Percentiles rank a stretch among this genome's conserved stretches.
Evolutionary conservation across 35 echinoderm and acorn worm species (phyloP).

Genomic region (Diadema setosum): DNA sequence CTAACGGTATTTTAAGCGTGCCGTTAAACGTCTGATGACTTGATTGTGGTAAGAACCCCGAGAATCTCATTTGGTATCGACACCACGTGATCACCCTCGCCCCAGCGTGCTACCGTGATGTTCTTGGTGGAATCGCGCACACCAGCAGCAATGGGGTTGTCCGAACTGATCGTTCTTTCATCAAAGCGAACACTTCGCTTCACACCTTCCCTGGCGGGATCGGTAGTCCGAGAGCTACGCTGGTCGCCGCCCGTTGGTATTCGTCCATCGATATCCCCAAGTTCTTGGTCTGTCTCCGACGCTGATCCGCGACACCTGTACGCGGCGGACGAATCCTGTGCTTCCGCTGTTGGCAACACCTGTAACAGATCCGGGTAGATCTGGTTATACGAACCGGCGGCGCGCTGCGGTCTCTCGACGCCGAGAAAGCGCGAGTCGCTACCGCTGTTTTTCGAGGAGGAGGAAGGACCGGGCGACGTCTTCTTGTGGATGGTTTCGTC

Average conservation of each 20-base stretch:
- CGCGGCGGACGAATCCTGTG: background rate
- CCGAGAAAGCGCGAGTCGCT: background rate
- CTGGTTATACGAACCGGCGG: background rate
- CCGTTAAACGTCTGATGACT: conserved; percentile 19
- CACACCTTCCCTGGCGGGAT: background rate
- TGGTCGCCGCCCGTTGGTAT: background rate
- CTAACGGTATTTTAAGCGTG: too few relatives aligned
- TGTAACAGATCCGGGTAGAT: conserved; percentile 15
- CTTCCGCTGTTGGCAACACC: background rate
- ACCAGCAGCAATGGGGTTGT: background rate
- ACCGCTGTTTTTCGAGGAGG: background rate
- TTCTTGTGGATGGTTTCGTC: conserved; percentile 17
- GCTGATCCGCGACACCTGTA: background rate
- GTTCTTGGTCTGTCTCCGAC: background rate
- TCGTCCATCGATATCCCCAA: background rate
- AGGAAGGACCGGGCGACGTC: background rate
- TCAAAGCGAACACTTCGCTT: background rate
- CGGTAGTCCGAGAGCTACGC: background rate
- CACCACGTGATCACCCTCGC: background rate
- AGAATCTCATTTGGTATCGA: conserved; percentile 8
- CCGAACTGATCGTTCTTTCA: background rate
- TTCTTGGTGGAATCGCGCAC: background rate
- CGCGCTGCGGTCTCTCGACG: background rate
- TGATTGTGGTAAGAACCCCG: background rate
- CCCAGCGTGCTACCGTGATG: background rate